These are phyloP conservation scores for Ibidorhyncha struthersii DNA, from an alignment of 2,113 vertebrate species.

Conservation along the genomic window DNA sequence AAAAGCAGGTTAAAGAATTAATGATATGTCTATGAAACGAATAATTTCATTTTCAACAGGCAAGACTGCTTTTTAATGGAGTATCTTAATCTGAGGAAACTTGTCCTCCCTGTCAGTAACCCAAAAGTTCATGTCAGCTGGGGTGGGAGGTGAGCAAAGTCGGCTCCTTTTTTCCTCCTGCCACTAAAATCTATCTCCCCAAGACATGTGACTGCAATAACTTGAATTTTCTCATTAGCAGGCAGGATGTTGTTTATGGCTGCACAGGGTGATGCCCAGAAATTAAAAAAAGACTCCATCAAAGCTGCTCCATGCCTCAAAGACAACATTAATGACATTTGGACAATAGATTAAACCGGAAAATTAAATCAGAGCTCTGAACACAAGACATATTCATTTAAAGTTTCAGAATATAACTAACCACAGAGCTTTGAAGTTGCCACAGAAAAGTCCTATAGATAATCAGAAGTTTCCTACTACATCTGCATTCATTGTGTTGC, in stretches of 20 bases:
- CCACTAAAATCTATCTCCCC: neutral
- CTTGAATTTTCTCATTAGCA: constrained; percentile 31
- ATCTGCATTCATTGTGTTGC: constrained; percentile 52
- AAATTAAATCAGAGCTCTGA: constrained; percentile 47
- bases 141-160: neutral
- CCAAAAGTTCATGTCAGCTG: neutral
- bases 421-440: constrained; percentile 53
- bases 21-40: neutral
- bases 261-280: neutral
- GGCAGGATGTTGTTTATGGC: constrained; percentile 51
- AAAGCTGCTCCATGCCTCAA: constrained; percentile 49
- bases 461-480: constrained; percentile 59
- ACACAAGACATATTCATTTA: neutral
- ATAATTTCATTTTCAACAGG: neutral
- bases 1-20: neutral
- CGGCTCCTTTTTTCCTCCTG: neutral
- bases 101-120: neutral
- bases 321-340: constrained; percentile 35
- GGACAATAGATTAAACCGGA: constrained; percentile 45
- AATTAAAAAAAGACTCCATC: constrained; percentile 39
- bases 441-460: constrained; percentile 40
- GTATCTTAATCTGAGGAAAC: neutral
- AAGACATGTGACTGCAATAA: constrained; percentile 30
- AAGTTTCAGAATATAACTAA: constrained; percentile 11
- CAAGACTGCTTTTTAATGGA: neutral